Base-by-base conservation (phyloP, 2,797 vertebrate species). In the Cetoscarus ocellatus region DNA sequence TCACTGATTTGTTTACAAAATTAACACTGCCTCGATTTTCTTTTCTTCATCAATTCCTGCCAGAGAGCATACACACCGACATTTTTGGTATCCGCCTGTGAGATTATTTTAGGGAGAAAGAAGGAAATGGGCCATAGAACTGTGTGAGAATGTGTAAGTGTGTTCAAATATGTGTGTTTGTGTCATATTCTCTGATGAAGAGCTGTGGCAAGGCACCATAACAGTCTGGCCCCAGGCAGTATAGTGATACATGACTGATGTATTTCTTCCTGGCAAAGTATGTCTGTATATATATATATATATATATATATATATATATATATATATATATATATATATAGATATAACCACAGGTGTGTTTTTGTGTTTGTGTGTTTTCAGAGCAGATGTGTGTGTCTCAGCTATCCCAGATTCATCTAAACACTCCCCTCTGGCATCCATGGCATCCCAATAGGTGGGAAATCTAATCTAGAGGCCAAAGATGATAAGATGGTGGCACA, bases 401-500 rank as follows among this genome's bases (percentile, higher is more conserved):
- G 71, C 18, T 8, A 80, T 80, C 57, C 5, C 5, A 71, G 67
- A 80, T 73, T 82, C 67, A 86, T 88, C 76, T 74, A 70, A 86
- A 86, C 50, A 65, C 58, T 83, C 61, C 83, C 88, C 80, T 79
- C 83, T 87, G 81, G 87, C 86, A 83, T 73, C 60, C 55, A 34
- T 47, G 56, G 54, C 73, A 80, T 78, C 59, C 61, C 77, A 69
- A 70, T 58, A 63, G 84, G 72, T 48, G 56, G 54, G 64, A 80
- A 90, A 90, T 92, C 73, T 73, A 88, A 92, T 92, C 79, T 78
- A 43, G 49, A 60, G 82, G 67, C 69, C 79, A 79, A 61, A 66
- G 63, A 86, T 75, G 87, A 85, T 85, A 87, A 82, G 80, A 86
- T 51, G 78, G 64, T 67, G 73, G 67, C 76, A 85, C 61, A 61